These are phyloP conservation scores for Oryctolagus cuniculus DNA, from an alignment of 2,113 vertebrate species.

Conservation along the genomic window mOryCun1.1 NC_091450.1:15934001-15934500, in stretches of 20 bases:
- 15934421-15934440: no score
- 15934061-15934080: rapidly evolving
- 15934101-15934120: not conserved
- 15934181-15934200: not conserved
- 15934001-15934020: rapidly evolving
- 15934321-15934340: not conserved
- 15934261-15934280: not conserved
- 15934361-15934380: not conserved
- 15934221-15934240: not conserved
- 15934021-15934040: not conserved
- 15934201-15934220: not conserved
- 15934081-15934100: not conserved
- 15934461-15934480: no score
- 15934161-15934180: not conserved
- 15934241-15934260: not conserved
- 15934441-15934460: no score
- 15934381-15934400: not conserved
- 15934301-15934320: not conserved
- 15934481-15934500: no score
- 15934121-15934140: not conserved
- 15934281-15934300: not conserved
- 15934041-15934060: not conserved
- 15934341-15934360: not conserved
- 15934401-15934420: no score
- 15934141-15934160: not conserved